Conservation (phyloP, 2,797 vertebrate genomes). For the Myiotriccus ornatus region DNA sequence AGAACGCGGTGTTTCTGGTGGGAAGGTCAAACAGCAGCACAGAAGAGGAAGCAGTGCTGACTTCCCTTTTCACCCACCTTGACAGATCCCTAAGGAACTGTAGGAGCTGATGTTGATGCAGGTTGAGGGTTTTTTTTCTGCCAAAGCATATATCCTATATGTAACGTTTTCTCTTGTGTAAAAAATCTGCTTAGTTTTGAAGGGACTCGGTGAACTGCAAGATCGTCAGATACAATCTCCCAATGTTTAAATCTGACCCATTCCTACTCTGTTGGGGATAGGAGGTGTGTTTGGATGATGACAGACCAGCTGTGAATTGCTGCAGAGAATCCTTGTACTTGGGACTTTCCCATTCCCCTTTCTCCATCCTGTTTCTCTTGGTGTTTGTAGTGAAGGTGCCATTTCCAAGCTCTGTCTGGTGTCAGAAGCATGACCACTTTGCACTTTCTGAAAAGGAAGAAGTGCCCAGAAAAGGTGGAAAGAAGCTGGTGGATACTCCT, state of each 20-base stretch:
- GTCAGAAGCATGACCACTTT: neutral
- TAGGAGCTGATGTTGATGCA: neutral
- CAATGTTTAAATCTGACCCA: neutral
- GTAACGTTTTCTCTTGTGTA: neutral
- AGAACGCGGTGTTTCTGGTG: rapidly evolving
- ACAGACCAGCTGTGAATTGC: neutral
- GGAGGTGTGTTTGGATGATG: neutral
- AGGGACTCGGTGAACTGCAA: neutral
- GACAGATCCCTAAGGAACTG: neutral
- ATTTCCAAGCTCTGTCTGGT: neutral
- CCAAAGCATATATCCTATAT: neutral
- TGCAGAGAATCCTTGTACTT: neutral
- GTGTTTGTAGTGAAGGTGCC: neutral
- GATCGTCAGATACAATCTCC: neutral
- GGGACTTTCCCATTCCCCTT: neutral
- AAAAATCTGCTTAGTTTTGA: neutral
- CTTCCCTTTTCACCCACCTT: neutral
- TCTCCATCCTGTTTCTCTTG: neutral
- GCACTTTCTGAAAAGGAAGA: neutral
- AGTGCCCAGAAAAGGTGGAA: neutral
- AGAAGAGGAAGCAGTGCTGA: neutral
- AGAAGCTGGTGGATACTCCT: neutral
- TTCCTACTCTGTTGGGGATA: neutral
- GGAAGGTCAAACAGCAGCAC: neutral
- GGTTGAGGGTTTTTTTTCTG: neutral